A percentile compares a stretch with the other conserved stretches of the same genome.
Evolutionary conservation across 2,113 vertebrate species (phyloP).

Genomic region (Corynorhinus townsendii): DNA sequence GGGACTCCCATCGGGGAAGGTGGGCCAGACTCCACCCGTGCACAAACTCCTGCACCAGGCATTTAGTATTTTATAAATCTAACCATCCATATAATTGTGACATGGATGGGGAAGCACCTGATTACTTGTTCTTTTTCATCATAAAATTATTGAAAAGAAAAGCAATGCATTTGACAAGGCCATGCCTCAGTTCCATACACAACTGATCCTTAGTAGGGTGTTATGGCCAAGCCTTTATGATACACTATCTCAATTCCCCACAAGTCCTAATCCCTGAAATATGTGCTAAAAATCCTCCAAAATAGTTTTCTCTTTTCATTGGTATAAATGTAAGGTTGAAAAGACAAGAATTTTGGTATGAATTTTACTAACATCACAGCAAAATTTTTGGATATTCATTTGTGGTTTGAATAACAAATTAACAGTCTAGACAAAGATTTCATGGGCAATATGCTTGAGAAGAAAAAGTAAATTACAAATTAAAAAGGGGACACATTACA

Average conservation of each 20-base stretch:
- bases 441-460: not conserved
- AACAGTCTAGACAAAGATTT: constrained; percentile 11
- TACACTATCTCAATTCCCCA: not conserved
- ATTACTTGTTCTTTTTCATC: not conserved
- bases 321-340: not conserved
- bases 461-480: not conserved
- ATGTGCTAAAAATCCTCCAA: not conserved
- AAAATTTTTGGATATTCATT: not conserved
- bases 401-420: not conserved
- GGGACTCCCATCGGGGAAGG: too few relatives aligned
- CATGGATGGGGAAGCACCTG: not conserved
- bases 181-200: not conserved
- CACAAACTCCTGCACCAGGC: too few relatives aligned
- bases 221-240: not conserved
- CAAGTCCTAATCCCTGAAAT: not conserved
- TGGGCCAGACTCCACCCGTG: too few relatives aligned
- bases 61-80: not conserved
- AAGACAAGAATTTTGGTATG: not conserved
- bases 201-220: not conserved
- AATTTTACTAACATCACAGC: not conserved
- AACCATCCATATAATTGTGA: not conserved
- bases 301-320: not conserved
- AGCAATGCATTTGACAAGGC: not conserved
- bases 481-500: not conserved
- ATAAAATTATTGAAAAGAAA: constrained; percentile 4